Evolutionary conservation across 2,888 invertebrate genomes (phyloP), one percentile per base, ranked within the genome.

Genomic region (Halictus quadricinctus): DNA sequence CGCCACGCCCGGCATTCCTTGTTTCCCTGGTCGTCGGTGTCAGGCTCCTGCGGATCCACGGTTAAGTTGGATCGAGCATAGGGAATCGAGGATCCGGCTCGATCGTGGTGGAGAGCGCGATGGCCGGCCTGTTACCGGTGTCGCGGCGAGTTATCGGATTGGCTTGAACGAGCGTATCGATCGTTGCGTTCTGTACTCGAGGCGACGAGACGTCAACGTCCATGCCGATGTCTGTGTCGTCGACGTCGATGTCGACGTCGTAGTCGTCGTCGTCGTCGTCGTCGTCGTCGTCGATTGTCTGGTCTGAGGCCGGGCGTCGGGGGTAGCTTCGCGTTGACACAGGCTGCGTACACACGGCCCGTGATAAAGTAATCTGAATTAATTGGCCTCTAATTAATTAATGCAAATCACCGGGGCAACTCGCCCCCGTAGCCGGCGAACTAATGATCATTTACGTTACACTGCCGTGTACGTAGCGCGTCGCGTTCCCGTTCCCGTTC

Each of bases 341-440:
- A 69, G 76, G 75, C 82, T 85, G 75, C 85, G 82, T 84, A 83
- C 76, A 87, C 78, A 81, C 58, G 72, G 72, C 75, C 79, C 76
- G 86, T 80, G 90, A 89, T 90, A 89, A 91, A 90, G 89, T 90
- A 89, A 91, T 91, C 86, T 85, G 87, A 91, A 90, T 89, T 90
- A 91, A 91, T 91, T 90, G 89, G 88, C 79, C 87, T 83, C 87
- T 85, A 89, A 90, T 91, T 91, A 90, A 91, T 90, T 87, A 90
- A 91, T 89, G 89, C 87, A 90, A 89, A 91, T 91, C 88, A 78
- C 86, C 70, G 81, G 36, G 18, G 18, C 84, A 74, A 79, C 80
- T 81, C 84, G 81, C 41, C 78, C 60, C 60, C 78, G 66, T 81
- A 84, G 84, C 81, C 84, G 74, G 73, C 80, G 80, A 88, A 86